A percentile compares a stretch with the other conserved stretches of the same genome.
These are phyloP conservation scores for Thalassoma bifasciatum DNA, from an alignment of 2,113 vertebrate species.

Conservation along the genomic window DNA sequence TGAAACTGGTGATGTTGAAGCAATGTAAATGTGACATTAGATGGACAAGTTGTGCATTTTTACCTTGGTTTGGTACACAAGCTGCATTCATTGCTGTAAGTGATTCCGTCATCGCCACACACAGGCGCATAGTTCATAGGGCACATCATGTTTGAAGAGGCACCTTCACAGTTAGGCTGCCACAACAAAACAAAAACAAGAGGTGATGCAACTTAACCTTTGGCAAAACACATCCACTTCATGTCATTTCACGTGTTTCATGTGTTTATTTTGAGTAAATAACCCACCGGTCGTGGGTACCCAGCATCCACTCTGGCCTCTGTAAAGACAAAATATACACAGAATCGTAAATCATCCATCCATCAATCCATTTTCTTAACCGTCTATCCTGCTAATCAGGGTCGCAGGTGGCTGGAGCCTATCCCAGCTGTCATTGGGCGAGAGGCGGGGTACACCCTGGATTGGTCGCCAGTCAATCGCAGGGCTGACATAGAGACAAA, in stretches of 20 bases:
- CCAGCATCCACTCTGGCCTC: slow-evolving; percentile 39
- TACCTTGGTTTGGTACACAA: slow-evolving; percentile 82
- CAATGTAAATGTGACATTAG: slow-evolving; percentile 11
- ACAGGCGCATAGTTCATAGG: slow-evolving; percentile 83
- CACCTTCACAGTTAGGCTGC: slow-evolving; percentile 70
- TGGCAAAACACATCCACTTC: not conserved
- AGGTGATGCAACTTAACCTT: no score
- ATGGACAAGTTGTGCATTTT: slow-evolving; percentile 43
- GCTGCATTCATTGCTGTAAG: slow-evolving; percentile 86
- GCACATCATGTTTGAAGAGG: slow-evolving; percentile 68
- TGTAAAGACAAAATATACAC: slow-evolving; percentile 35
- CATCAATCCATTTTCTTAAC: no score
- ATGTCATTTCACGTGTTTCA: no score
- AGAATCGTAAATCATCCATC: not conserved
- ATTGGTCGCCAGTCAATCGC: no score
- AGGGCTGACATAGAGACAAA: no score
- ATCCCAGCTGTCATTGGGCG: no score
- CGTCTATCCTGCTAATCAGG: no score
- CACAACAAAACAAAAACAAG: not conserved
- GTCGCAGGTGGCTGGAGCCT: no score
- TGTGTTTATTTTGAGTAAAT: not conserved
- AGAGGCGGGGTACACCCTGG: no score
- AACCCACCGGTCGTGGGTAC: slow-evolving; percentile 47
- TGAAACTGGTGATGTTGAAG: not conserved
- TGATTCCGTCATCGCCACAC: slow-evolving; percentile 85